These are phyloP conservation scores for Brachypterus glaber DNA, from an alignment of 2,888 invertebrate species.

Conservation along the genomic window DNA sequence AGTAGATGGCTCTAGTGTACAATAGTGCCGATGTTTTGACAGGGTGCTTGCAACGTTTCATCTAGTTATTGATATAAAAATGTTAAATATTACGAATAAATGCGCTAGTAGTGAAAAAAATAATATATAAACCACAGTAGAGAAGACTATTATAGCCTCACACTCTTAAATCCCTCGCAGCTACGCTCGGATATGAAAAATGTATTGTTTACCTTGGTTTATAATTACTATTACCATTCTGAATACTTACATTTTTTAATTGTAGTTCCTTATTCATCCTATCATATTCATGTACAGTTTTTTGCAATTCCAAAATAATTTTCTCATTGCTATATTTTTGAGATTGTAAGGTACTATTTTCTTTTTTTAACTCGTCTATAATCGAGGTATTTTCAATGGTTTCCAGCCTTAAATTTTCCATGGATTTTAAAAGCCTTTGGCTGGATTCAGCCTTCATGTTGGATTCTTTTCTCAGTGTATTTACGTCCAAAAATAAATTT, in stretches of 20 bases:
- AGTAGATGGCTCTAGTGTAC: too few species aligned
- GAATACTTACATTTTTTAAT: slow-evolving; percentile 27
- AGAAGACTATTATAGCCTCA: too few species aligned
- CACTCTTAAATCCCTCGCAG: too few species aligned
- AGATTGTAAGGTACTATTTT: slow-evolving; percentile 26
- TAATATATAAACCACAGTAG: too few species aligned
- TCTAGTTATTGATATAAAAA: too few species aligned
- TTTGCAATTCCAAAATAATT: slow-evolving; percentile 23
- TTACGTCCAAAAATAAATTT: slow-evolving; percentile 27
- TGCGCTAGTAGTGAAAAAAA: too few species aligned
- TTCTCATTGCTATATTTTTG: slow-evolving; percentile 26
- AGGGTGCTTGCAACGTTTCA: too few species aligned
- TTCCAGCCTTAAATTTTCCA: slow-evolving; percentile 32
- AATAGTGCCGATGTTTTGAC: too few species aligned
- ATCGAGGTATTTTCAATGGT: slow-evolving; percentile 24
- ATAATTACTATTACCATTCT: too few species aligned
- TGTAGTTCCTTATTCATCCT: slow-evolving; percentile 24
- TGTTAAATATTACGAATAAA: too few species aligned
- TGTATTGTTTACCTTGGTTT: too few species aligned
- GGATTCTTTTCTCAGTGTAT: slow-evolving; percentile 27
- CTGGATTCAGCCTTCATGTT: slow-evolving; percentile 27
- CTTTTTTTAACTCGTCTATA: slow-evolving; percentile 29
- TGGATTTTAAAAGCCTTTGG: slow-evolving; percentile 25
- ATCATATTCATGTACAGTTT: slow-evolving; percentile 21
- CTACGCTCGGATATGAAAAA: too few species aligned